These are phyloP conservation scores for Hedya salicella DNA, from an alignment of 2,888 invertebrate genomes.

Conservation along the genomic window DNA sequence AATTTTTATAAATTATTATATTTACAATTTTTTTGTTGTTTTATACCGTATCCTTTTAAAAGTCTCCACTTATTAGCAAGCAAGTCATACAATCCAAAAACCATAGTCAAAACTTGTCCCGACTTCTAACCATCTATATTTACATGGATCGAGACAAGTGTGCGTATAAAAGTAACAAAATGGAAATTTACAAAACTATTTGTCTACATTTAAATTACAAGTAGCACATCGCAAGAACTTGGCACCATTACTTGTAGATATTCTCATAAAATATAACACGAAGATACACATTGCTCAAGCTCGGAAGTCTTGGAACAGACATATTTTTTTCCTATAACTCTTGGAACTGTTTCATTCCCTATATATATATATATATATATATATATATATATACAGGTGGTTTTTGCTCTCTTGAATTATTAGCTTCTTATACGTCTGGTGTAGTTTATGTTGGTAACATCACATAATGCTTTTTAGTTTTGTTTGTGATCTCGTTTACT, in stretches of 20 bases:
- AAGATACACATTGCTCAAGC: no score
- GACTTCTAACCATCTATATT: constrained; percentile 3
- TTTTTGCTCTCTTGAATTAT: no score
- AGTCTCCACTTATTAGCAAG: neutral
- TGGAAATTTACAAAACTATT: neutral
- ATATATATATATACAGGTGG: no score
- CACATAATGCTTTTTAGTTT: no score
- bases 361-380: no score
- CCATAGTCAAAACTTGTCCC: neutral
- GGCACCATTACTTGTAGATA: constrained; percentile 16
- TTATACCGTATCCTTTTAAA: constrained; percentile 6
- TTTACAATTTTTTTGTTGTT: constrained; percentile 21
- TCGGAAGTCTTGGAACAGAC: neutral
- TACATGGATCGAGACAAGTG: constrained; percentile 2
- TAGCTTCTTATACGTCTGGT: no score
- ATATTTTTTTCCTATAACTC: no score
- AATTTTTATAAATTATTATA: constrained; percentile 7
- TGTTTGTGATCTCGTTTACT: no score
- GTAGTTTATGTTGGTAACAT: no score
- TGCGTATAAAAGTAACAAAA: neutral
- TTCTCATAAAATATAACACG: no score
- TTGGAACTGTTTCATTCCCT: no score
- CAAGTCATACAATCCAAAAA: constrained; percentile 5
- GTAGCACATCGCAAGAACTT: constrained; percentile 8
- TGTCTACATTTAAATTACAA: neutral